phyloP scores from a whole-genome alignment of 2,113 vertebrate genomes.

The Dendrocopos noguchii region DNA sequence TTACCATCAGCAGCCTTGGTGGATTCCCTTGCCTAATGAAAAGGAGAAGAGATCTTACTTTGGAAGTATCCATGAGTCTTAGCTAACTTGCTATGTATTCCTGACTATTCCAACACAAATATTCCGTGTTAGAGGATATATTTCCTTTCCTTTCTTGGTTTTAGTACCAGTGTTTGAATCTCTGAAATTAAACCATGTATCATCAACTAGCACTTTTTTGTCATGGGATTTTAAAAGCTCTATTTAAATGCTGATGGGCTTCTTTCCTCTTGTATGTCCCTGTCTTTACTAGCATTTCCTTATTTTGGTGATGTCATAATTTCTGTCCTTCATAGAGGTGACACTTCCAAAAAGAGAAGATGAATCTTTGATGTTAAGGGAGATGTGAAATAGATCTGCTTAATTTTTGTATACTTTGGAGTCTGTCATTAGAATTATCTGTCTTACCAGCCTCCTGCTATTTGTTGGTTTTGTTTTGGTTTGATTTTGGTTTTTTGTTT shows the following conservation, averaged over 20 bases:
- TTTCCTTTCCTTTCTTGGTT: neutral
- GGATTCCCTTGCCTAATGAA: neutral
- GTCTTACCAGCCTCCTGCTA: constrained; percentile 22
- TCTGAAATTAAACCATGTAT: neutral
- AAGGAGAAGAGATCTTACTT: neutral
- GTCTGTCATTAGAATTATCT: neutral
- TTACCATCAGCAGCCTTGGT: neutral
- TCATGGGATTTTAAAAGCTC: neutral
- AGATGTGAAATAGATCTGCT: neutral
- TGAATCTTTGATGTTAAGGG: neutral
- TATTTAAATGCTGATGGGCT: neutral
- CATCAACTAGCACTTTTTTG: neutral
- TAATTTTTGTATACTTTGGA: constrained; percentile 1
- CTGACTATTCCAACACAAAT: neutral
- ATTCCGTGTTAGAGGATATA: neutral
- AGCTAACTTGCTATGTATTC: neutral
- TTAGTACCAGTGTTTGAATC: neutral
- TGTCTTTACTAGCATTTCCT: neutral
- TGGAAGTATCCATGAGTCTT: neutral
- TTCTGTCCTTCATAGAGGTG: neutral
- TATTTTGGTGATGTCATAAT: neutral
- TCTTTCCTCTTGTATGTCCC: neutral
- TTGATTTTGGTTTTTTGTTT: neutral
- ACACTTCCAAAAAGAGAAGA: neutral
- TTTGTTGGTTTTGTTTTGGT: too few species aligned